Evolutionary conservation across 2,797 vertebrate species (phyloP).

Genomic region (Siniperca scherzeri): DNA sequence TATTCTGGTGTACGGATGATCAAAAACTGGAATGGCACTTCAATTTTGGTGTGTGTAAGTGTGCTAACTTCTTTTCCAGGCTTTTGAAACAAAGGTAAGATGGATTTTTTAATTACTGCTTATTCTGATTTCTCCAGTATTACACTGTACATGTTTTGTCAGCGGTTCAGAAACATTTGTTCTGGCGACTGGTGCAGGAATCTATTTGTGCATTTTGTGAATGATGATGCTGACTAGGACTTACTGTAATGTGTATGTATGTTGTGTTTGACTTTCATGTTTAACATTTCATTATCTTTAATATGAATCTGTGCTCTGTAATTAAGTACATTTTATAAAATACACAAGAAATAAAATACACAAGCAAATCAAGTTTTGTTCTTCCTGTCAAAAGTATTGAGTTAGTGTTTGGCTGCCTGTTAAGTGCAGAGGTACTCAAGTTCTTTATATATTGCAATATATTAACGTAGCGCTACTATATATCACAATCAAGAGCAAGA

Average conservation of each 20-base stretch:
- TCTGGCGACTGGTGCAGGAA: not conserved
- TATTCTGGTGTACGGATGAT: not conserved
- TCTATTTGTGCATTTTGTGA: constrained; percentile 1
- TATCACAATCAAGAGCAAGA: constrained; percentile 13
- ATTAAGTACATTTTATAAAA: not conserved
- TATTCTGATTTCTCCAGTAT: not conserved
- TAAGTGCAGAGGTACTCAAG: not conserved
- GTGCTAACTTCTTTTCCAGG: not conserved
- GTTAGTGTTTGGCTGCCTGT: not conserved
- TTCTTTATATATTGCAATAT: not conserved
- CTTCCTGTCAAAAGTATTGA: not conserved
- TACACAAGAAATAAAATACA: not conserved
- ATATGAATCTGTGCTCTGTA: not conserved
- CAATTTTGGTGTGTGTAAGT: too few species aligned
- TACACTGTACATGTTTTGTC: not conserved
- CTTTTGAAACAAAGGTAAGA: not conserved
- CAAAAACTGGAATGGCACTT: not conserved
- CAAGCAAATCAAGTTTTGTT: not conserved
- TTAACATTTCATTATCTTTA: not conserved
- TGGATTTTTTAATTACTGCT: not conserved
- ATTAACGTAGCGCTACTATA: constrained; percentile 1
- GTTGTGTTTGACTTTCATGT: not conserved
- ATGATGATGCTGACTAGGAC: not conserved
- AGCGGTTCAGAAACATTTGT: not conserved
- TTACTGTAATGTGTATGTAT: not conserved